A percentile compares a stretch with the other conserved stretches of the same genome.
These are phyloP conservation scores for Pilophorus perplexus DNA, from an alignment of 2,888 invertebrate species.

Conservation along the genomic window DNA sequence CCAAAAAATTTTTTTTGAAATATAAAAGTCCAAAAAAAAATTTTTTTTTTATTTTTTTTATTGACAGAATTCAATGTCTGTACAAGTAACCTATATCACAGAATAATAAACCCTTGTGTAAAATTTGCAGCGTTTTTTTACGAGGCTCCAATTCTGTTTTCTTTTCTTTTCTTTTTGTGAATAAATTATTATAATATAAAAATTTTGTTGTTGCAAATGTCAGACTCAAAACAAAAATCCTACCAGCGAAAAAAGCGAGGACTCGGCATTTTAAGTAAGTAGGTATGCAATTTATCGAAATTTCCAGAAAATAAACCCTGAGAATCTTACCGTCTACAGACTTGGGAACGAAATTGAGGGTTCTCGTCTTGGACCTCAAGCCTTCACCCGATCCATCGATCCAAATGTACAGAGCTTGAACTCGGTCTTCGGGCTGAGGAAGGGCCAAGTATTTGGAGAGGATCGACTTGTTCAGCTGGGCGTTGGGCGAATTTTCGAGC, in stretches of 20 bases:
- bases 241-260: neutral
- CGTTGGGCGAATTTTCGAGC: conserved; percentile 74
- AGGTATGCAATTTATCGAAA: neutral
- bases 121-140: too few relatives aligned
- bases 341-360: conserved; percentile 76
- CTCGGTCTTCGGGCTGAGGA: conserved; percentile 69
- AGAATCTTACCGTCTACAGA: conserved; percentile 71
- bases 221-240: too few relatives aligned
- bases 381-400: conserved; percentile 87
- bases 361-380: conserved; percentile 78
- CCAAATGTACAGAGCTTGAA: conserved; percentile 90
- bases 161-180: too few relatives aligned
- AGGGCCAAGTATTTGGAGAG: conserved; percentile 71
- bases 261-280: neutral
- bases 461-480: conserved; percentile 73
- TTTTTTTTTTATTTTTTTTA: too few relatives aligned
- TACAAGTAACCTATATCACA: too few relatives aligned
- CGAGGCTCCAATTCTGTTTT: too few relatives aligned
- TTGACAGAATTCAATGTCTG: too few relatives aligned
- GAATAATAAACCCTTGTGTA: too few relatives aligned
- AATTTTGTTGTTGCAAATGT: too few relatives aligned
- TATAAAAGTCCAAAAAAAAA: too few relatives aligned
- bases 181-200: too few relatives aligned
- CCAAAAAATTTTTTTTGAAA: too few relatives aligned
- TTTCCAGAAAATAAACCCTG: neutral